These are phyloP conservation scores for Hedya salicella DNA, from an alignment of 2,888 invertebrate genomes.

Conservation along the genomic window DNA sequence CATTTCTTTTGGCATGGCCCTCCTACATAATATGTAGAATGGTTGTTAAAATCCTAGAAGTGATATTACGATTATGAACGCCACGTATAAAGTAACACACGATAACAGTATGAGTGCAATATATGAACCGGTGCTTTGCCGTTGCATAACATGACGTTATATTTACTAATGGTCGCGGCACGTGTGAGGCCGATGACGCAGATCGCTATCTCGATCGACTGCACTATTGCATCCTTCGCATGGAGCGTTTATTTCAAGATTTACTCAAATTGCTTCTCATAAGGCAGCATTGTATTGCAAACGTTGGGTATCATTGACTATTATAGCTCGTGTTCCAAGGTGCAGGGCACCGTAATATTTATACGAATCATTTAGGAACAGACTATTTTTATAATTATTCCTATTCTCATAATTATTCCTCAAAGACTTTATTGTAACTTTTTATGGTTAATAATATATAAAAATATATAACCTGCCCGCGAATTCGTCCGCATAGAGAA, in stretches of 20 bases:
- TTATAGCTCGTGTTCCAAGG: constrained; percentile 30
- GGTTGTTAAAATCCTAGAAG: not conserved
- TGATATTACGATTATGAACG: constrained; percentile 1
- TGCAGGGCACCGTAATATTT: constrained; percentile 58
- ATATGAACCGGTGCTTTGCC: constrained; percentile 49
- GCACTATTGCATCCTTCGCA: constrained; percentile 45
- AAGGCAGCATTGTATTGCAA: constrained; percentile 13
- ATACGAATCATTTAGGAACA: not conserved
- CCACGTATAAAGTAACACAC: constrained; percentile 13
- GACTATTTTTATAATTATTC: too few relatives aligned
- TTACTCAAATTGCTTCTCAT: not conserved
- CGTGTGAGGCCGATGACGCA: constrained; percentile 59
- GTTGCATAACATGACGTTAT: constrained; percentile 68
- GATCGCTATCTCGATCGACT: constrained; percentile 43
- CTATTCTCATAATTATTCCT: too few relatives aligned
- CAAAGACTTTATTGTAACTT: too few relatives aligned
- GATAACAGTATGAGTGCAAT: constrained; percentile 35
- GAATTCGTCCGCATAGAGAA: too few relatives aligned
- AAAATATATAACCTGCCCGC: too few relatives aligned
- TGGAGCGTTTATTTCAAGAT: not conserved
- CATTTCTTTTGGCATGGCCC: too few relatives aligned
- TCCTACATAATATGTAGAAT: not conserved
- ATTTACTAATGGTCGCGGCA: constrained; percentile 60
- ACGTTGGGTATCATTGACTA: constrained; percentile 5
- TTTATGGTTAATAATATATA: too few relatives aligned